Evolutionary conservation across 2,113 vertebrate species (phyloP), one percentile per base, ranked within the genome.

Genomic region (Elaphurus davidianus): DNA sequence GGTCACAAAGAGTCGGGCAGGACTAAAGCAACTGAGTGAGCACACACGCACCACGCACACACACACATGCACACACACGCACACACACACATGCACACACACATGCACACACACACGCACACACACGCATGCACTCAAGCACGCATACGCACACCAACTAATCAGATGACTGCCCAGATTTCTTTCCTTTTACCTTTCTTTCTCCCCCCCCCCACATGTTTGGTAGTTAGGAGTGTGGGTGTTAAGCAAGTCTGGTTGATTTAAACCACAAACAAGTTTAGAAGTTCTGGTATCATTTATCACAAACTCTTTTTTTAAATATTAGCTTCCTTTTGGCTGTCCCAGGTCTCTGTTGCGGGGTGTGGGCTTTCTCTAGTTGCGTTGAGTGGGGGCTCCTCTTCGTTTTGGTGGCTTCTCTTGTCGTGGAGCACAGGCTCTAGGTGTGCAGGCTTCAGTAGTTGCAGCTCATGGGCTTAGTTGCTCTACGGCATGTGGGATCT

Each of bases 41-140:
- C 23, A 76, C 23, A 43, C 23, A 43, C 0, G 0, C 64, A 71
- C 17, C 16, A 1, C 16, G 9, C 33, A n/a, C 33, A n/a, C 16
- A 16, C 50, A 16, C 52, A 54, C 52, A 19, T n/a, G n/a, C n/a
- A n/a, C 23, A 76, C 23, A 43, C 23, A 43, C 0, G 0, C 64
- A 71, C 17, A n/a, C n/a, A n/a, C n/a, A n/a, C n/a, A n/a, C 16
- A 19, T 1, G 4, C 52, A 7, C 54, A 19, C 54, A 2, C 54
- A 54, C 16, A n/a, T n/a, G 5, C 52, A 54, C 14, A 16, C 33
- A 9, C 33, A 17, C 47, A 15, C 4, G 1, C 1, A 4, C 54
- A 19, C 6, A 2, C 54, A 54, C 5, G 1, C 54, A 54, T 6
- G 6, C 9, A 9, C 33, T 8, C 6, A 5, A 43, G 47, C 62